These are phyloP conservation scores for Trichopria drosophilae DNA, from an alignment of 2,888 invertebrate genomes.

Conservation along the genomic window DNA sequence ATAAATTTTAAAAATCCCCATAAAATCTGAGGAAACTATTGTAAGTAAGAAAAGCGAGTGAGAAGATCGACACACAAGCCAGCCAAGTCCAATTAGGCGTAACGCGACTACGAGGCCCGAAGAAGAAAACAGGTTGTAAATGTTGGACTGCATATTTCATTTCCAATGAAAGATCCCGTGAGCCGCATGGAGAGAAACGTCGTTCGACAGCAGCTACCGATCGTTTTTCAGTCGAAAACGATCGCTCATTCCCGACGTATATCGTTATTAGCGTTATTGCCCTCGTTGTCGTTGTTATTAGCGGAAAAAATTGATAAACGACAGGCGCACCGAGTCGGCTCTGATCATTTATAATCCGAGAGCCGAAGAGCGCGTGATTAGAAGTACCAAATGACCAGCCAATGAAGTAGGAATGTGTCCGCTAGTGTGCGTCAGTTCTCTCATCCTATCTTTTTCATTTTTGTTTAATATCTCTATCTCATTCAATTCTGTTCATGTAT, in stretches of 20 bases:
- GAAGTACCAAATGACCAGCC: slow-evolving; percentile 46
- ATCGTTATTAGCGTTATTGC: slow-evolving; percentile 35
- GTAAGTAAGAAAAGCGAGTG: too few species aligned
- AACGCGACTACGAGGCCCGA: slow-evolving; percentile 8
- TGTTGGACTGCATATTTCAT: slow-evolving; percentile 27
- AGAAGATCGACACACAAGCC: slow-evolving; percentile 25
- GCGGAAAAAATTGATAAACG: slow-evolving; percentile 43
- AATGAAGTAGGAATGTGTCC: slow-evolving; percentile 45
- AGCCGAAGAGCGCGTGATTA: slow-evolving; percentile 46
- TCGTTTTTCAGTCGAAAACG: slow-evolving; percentile 21
- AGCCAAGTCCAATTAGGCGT: slow-evolving; percentile 25
- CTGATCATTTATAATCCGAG: slow-evolving; percentile 48
- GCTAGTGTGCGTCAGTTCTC: slow-evolving; percentile 48
- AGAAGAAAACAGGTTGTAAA: slow-evolving; percentile 24
- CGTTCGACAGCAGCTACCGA: slow-evolving; percentile 18
- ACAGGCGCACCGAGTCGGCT: slow-evolving; percentile 36
- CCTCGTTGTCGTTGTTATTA: slow-evolving; percentile 25
- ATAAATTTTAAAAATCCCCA: too few species aligned
- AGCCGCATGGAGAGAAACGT: slow-evolving; percentile 15
- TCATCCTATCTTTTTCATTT: slow-evolving; percentile 57
- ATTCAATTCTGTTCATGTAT: slow-evolving; percentile 12
- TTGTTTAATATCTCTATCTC: slow-evolving; percentile 31
- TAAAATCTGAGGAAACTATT: too few species aligned
- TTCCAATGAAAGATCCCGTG: slow-evolving; percentile 16
- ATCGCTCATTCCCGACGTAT: slow-evolving; percentile 34